Evolutionary conservation across 2,888 invertebrate genomes (phyloP).

Genomic region (Apodemia hepburni): DNA sequence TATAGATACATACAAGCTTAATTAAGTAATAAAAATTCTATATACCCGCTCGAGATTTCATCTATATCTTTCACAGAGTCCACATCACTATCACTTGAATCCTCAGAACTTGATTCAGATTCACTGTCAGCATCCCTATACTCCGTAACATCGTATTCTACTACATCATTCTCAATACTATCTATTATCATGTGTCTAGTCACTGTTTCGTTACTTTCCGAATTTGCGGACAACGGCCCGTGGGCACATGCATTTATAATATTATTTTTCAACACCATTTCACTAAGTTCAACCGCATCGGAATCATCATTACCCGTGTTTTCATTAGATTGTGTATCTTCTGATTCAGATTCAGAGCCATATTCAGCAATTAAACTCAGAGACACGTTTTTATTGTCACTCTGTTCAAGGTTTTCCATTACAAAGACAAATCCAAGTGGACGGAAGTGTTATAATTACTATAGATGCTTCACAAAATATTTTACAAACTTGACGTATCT

Average conservation of each 20-base stretch:
- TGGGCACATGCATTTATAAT: conserved; percentile 75
- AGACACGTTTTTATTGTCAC: conserved; percentile 71
- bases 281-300: conserved; percentile 62
- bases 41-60: conserved; percentile 63
- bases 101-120: conserved; percentile 50
- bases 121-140: conserved; percentile 65
- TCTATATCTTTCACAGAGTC: conserved; percentile 70
- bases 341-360: conserved; percentile 71
- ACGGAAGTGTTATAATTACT: conserved; percentile 21
- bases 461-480: conserved; percentile 22
- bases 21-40: conserved; percentile 21
- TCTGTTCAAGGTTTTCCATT: conserved; percentile 69
- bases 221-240: conserved; percentile 57
- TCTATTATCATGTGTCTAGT: conserved; percentile 72
- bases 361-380: conserved; percentile 70
- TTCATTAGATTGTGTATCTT: conserved; percentile 54
- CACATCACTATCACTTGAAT: conserved; percentile 64
- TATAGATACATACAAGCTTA: conserved; percentile 3
- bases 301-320: conserved; percentile 58
- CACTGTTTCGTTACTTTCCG: conserved; percentile 51
- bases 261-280: conserved; percentile 74
- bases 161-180: conserved; percentile 59
- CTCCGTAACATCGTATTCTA: conserved; percentile 69
- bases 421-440: conserved; percentile 31
- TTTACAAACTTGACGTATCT: conserved; percentile 1